Conservation (phyloP, 2,888 invertebrate species). For the Chesias legatella region DNA sequence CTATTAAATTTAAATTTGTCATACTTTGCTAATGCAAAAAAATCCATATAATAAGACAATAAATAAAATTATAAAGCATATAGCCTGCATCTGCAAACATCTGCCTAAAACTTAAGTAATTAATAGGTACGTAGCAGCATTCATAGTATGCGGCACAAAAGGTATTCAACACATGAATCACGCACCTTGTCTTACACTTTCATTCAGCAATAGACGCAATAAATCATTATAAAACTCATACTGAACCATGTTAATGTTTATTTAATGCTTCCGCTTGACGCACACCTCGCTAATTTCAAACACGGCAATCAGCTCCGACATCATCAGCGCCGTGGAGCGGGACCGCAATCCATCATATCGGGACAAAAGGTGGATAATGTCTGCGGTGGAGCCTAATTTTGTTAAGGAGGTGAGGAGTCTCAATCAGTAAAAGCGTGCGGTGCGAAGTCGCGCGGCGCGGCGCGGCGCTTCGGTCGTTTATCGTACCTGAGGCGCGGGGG, state of each 20-base stretch:
- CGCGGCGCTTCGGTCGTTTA: slow-evolving; percentile 64
- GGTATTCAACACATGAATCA: not conserved
- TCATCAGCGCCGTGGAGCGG: slow-evolving; percentile 65
- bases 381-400: slow-evolving; percentile 75
- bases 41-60: too few species aligned
- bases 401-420: slow-evolving; percentile 79
- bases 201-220: slow-evolving; percentile 47
- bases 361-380: slow-evolving; percentile 71
- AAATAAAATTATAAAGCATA: too few species aligned
- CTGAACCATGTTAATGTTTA: slow-evolving; percentile 54
- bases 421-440: slow-evolving; percentile 67
- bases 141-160: too few species aligned
- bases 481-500: slow-evolving; percentile 74
- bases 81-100: too few species aligned
- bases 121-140: too few species aligned
- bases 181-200: slow-evolving; percentile 35
- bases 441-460: slow-evolving; percentile 61
- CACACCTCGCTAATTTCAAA: slow-evolving; percentile 58
- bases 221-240: slow-evolving; percentile 65
- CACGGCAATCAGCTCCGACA: slow-evolving; percentile 71
- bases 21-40: too few species aligned
- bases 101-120: too few species aligned
- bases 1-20: too few species aligned
- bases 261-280: slow-evolving; percentile 50
- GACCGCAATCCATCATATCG: slow-evolving; percentile 77